Base-by-base conservation (phyloP, 2,113 vertebrate genomes). In the Amphilophus citrinellus region DNA sequence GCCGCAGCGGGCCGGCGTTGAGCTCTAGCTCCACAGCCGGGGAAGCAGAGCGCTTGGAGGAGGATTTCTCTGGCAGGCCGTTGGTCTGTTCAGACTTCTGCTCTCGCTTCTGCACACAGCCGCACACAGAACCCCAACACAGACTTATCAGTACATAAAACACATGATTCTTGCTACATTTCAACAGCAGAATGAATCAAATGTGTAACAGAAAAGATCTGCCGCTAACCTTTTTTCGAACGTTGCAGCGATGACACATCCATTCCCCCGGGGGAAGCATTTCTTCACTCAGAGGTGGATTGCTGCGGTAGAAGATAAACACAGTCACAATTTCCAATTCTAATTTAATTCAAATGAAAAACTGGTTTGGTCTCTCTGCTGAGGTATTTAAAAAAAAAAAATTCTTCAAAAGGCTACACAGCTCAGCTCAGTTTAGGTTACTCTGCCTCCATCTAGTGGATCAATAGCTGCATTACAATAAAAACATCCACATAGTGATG, bases 221-320 rank as follows among this genome's bases (percentile, higher is more conserved):
- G 47, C 3, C 17, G 24, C 92, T 96, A 95, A 99, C 98, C 97
- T 98, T 99, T 94, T 97, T 97, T 50, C 97, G 96, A 61, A 99
- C 97, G 24, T 97, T 98, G 88, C 98, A 99, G 93, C 98, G 98
- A 91, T 99, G 98, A 95, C 98, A 99, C 97, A 99, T 99, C 98
- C 98, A 99, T 91, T 99, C 98, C 75, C 98, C 98, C 20, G 98
- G 97, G 62, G 98, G 98, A 95, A 99, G 97, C 98, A 99, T 99
- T 84, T 99, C 98, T 96, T 98, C 98, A 37, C 98, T 99, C 77
- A 99, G 93, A 1, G 98, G 98, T 91, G 98, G 98, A 89, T 99
- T 98, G 95, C 98, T 99, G 84, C 9, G 0, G 13, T n/a, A 24
- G 7, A 85, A 76, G 10, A 88, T 7, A 50, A 20, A 53, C 30